phyloP scores from a whole-genome alignment of 2,113 vertebrate genomes.

The Daubentonia madagascariensis region DNA sequence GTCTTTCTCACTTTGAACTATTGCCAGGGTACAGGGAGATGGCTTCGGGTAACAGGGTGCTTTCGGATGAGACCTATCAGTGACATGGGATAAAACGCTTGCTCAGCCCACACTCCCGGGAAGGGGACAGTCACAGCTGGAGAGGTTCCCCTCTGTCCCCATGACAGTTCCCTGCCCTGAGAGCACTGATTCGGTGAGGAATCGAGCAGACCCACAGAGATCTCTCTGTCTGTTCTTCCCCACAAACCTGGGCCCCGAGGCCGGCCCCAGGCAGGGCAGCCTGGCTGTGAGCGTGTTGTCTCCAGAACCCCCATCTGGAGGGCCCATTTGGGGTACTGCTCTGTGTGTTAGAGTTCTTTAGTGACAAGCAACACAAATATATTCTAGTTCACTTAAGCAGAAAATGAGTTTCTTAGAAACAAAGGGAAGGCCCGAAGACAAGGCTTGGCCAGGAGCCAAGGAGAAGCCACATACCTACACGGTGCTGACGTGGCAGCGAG shows the following conservation, averaged over 20 bases:
- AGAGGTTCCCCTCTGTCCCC: not conserved
- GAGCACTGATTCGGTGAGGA: too few relatives aligned
- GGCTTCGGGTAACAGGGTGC: too few relatives aligned
- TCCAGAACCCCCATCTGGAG: accelerated
- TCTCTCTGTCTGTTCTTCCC: not conserved
- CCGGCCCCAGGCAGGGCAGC: accelerated
- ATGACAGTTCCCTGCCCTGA: too few relatives aligned
- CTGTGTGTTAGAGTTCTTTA: accelerated
- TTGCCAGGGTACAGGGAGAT: not conserved
- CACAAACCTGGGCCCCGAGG: too few relatives aligned
- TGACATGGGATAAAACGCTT: accelerated
- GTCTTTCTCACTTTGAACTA: not conserved
- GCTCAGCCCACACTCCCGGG: too few relatives aligned
- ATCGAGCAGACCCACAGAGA: not conserved
- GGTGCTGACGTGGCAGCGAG: not conserved
- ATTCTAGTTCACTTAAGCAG: not conserved
- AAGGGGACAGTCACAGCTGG: not conserved
- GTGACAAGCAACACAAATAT: not conserved
- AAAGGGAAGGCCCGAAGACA: not conserved
- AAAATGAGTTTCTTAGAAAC: not conserved
- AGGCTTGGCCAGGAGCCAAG: too few relatives aligned
- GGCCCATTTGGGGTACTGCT: accelerated
- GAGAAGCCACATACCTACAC: accelerated
- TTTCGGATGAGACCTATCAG: accelerated
- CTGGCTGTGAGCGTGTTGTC: accelerated